phyloP scores from a whole-genome alignment of 1,140 invertebrate genomes.

The Bathynomus jamesi region DNA sequence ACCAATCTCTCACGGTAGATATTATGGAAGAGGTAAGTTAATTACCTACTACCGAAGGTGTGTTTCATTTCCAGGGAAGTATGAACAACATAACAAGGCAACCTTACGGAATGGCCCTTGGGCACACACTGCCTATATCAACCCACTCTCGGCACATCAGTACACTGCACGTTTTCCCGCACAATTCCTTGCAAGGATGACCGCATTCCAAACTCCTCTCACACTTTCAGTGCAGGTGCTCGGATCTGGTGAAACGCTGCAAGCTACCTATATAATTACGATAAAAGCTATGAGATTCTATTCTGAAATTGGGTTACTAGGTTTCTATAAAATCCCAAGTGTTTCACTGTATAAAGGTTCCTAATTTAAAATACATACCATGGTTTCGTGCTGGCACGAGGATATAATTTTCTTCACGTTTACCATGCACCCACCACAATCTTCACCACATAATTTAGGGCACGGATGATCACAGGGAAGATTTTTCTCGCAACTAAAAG shows the following conservation, averaged over 20 bases:
- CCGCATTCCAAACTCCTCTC: conserved; percentile 2
- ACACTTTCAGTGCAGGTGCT: not conserved
- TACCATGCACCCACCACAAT: conserved; percentile 19
- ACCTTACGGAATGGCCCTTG: too few species aligned
- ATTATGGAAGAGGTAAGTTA: too few species aligned
- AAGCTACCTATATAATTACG: not conserved
- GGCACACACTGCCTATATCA: too few species aligned
- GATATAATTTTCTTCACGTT: conserved; percentile 1
- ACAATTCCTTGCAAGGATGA: conserved; percentile 2
- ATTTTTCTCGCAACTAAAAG: conserved; percentile 4
- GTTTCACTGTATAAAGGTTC: not conserved
- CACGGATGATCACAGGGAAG: conserved; percentile 35
- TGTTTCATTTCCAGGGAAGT: too few species aligned
- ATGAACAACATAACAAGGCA: too few species aligned
- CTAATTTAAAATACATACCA: not conserved
- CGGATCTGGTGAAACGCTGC: not conserved
- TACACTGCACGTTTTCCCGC: conserved; percentile 2
- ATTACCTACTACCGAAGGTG: too few species aligned
- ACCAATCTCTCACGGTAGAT: too few species aligned
- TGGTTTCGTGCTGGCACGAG: not conserved
- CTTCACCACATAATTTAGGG: conserved; percentile 22
- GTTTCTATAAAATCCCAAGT: not conserved
- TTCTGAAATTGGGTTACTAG: too few species aligned
- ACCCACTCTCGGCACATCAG: too few species aligned
- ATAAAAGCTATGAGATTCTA: not conserved